Conservation (phyloP, 2,888 invertebrate species). For the Eristalis arbustorum region DNA sequence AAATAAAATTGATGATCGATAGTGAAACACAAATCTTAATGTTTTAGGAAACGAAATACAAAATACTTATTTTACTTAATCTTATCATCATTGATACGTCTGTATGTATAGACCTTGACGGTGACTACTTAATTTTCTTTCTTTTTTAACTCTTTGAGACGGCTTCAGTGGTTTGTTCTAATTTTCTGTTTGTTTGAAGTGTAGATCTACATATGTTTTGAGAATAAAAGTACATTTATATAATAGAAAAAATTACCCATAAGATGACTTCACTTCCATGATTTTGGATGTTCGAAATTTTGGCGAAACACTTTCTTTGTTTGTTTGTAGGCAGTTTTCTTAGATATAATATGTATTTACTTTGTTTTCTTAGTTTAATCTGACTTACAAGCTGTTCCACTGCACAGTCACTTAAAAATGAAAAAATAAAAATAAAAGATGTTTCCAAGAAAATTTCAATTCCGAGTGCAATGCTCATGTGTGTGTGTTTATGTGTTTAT, state of each 20-base stretch:
- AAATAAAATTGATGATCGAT: background rate
- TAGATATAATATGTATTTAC: conserved; percentile 48
- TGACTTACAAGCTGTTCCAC: background rate
- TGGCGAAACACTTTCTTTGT: conserved; percentile 40
- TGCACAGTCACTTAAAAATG: conserved; percentile 8
- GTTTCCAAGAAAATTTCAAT: conserved; percentile 4
- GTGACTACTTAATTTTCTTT: conserved; percentile 5
- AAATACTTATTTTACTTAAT: conserved; percentile 2
- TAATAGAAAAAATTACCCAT: conserved; percentile 11
- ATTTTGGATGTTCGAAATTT: conserved; percentile 25
- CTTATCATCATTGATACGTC: background rate
- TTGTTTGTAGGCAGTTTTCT: conserved; percentile 51
- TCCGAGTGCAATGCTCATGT: background rate
- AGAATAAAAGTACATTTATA: conserved; percentile 35
- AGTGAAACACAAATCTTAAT: background rate
- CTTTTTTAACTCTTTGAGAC: conserved; percentile 39
- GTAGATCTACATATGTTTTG: conserved; percentile 16
- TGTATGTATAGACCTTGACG: background rate
- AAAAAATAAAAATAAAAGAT: background rate
- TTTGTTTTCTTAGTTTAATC: background rate
- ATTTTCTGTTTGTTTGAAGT: background rate
- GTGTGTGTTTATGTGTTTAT: background rate
- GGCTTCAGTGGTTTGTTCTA: conserved; percentile 27
- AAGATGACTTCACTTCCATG: conserved; percentile 2
- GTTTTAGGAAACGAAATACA: background rate